These are phyloP conservation scores for Heliconius nattereri DNA, from an alignment of 1,140 invertebrate species.

Conservation along the genomic window DNA sequence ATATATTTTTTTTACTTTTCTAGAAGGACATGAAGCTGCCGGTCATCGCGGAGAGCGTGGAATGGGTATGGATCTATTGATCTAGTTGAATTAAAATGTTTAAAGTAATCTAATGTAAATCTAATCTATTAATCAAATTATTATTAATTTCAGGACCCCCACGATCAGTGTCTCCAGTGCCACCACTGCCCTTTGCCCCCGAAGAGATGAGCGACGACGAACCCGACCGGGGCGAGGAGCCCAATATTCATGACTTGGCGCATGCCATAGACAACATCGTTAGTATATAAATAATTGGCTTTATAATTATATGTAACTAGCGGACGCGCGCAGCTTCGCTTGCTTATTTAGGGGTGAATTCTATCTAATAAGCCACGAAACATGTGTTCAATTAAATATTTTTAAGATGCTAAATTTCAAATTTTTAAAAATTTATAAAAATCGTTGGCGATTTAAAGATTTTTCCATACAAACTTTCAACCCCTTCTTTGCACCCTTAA, in stretches of 20 bases:
- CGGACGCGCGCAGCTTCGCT: too few relatives aligned
- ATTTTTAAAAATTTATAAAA: too few relatives aligned
- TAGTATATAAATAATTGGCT: background rate
- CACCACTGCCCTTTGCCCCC: background rate
- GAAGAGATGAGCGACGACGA: slow-evolving; percentile 2
- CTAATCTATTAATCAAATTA: background rate
- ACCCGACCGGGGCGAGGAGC: background rate
- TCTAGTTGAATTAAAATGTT: background rate
- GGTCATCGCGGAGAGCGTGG: background rate
- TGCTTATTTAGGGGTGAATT: too few relatives aligned
- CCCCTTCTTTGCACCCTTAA: too few relatives aligned
- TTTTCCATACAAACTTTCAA: too few relatives aligned
- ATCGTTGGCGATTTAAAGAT: too few relatives aligned
- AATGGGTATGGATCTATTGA: background rate
- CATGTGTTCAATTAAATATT: too few relatives aligned
- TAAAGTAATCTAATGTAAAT: background rate
- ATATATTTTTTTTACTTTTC: background rate
- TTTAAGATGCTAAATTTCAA: too few relatives aligned
- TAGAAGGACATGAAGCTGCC: background rate
- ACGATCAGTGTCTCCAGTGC: background rate
- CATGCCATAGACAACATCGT: slow-evolving; percentile 8
- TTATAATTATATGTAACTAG: background rate
- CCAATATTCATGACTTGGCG: slow-evolving; percentile 3
- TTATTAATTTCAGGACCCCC: background rate
- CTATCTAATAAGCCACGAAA: too few relatives aligned